A percentile compares a stretch with the other conserved stretches of the same genome.
Evolutionary conservation across 2,888 invertebrate genomes (phyloP).

Genomic region (Lathronympha strigana): DNA sequence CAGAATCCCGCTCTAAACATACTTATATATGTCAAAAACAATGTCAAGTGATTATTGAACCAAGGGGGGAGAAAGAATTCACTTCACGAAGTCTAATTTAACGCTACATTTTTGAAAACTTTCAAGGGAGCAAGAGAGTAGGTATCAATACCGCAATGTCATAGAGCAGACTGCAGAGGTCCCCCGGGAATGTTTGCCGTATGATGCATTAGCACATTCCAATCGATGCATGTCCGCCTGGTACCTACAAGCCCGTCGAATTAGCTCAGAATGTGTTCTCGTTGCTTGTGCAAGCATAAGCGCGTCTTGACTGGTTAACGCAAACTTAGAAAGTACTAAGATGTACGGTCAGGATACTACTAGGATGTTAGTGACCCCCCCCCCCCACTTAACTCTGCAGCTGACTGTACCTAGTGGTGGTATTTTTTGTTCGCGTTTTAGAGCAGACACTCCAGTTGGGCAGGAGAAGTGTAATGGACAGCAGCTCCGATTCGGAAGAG

Average conservation of each 20-base stretch:
- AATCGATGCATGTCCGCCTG: conserved; percentile 40
- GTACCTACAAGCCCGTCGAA: conserved; percentile 52
- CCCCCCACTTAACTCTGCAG: too few species aligned
- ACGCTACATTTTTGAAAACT: not conserved
- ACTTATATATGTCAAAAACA: too few species aligned
- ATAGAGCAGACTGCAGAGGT: conserved; percentile 37
- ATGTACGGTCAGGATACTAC: too few species aligned
- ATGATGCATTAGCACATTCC: conserved; percentile 54
- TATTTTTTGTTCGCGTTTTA: too few species aligned
- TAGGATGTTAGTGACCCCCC: too few species aligned
- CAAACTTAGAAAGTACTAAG: not conserved
- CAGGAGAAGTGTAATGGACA: too few species aligned
- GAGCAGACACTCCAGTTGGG: too few species aligned
- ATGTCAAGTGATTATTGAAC: too few species aligned
- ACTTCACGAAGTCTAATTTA: not conserved
- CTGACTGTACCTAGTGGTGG: too few species aligned
- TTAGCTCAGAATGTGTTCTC: conserved; percentile 47
- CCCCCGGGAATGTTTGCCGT: conserved; percentile 53
- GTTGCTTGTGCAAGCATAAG: not conserved
- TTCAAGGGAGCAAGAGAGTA: not conserved
- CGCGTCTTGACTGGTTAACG: not conserved
- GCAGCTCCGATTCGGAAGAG: too few species aligned
- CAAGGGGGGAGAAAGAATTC: too few species aligned
- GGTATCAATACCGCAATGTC: conserved; percentile 9
- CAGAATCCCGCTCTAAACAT: too few species aligned